Base-by-base conservation (phyloP, 2,797 vertebrate genomes). In the Parotocinclus haroldoi region DNA sequence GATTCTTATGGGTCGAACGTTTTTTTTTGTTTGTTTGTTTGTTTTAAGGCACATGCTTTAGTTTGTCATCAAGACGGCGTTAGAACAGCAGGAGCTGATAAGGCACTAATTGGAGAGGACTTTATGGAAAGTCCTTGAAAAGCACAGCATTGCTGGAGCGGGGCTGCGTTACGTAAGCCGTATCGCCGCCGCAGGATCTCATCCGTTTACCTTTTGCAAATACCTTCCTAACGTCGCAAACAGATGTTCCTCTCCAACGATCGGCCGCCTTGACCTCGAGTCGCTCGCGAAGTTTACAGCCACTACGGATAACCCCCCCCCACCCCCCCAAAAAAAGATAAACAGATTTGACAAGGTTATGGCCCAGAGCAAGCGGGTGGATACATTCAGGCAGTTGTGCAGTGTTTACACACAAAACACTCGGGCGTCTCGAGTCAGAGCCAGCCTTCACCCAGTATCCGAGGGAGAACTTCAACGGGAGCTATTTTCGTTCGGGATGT, bases 311-410 rank as follows among this genome's bases (percentile, higher is more conserved):
- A n/a, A n/a, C n/a, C n/a, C n/a, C n/a, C n/a, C n/a, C n/a, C n/a
- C n/a, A n/a, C n/a, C n/a, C n/a, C n/a, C n/a, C n/a, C 14, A 9
- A 16, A 50, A 16, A 0, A 50, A 50, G 16, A 9, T 50, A 50
- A 50, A 50, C 48, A 50, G 7, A 50, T 7, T 14, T 7, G n/a
- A 46, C 48, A 80, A 82, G 78, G 82, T 77, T 76, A 16, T 7
- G 54, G 78, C 78, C 75, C 52, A 46, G 13, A 16, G 13, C n/a
- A 50, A 16, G 9, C 14, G 3, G 14, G 6, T 50, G 48, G 14
- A 1, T 50, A 50, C 48, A 16, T 50, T n/a, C 13, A 14, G 13
- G 8, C 1, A 50, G 13, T 50, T 16, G 8, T 16, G 4, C 48
- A 16, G 48, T 17, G 48, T 50, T 50, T 50, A 50, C 48, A 50